Percentiles rank a stretch among this genome's conserved stretches.
These are phyloP conservation scores for Nilaparvata lugens DNA, from an alignment of 1,140 invertebrate species.

Conservation along the genomic window DNA sequence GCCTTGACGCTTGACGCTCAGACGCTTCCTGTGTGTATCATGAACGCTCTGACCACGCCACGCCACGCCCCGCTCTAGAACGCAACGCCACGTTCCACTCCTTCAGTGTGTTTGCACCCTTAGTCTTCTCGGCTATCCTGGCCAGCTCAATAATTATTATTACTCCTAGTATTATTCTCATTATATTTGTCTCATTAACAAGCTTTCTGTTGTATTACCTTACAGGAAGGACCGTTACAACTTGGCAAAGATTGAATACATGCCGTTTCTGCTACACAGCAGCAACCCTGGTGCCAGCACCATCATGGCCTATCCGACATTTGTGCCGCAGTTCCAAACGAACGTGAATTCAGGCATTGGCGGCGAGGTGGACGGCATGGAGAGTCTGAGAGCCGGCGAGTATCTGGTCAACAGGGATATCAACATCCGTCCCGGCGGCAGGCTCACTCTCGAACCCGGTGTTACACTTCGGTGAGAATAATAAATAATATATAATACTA, in stretches of 20 bases:
- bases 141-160: no score
- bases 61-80: no score
- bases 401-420: constrained; percentile 86
- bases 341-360: constrained; percentile 61
- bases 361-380: constrained; percentile 79
- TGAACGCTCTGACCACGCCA: no score
- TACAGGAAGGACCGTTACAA: constrained; percentile 82
- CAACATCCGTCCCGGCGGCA: constrained; percentile 79
- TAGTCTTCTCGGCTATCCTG: no score
- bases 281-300: constrained; percentile 74
- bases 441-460: constrained; percentile 74
- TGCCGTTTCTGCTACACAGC: constrained; percentile 75
- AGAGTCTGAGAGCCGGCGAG: constrained; percentile 64
- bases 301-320: constrained; percentile 57
- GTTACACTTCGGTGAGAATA: constrained; percentile 58
- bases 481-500: no score
- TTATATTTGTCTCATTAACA: background rate
- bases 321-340: constrained; percentile 64
- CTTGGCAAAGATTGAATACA: constrained; percentile 74
- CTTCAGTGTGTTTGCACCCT: no score
- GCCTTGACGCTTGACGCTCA: no score
- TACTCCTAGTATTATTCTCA: no score
- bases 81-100: no score
- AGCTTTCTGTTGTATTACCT: no score
- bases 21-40: no score